phyloP scores from a whole-genome alignment of 1,140 invertebrate genomes.

The Caenorhabditis latens region DNA sequence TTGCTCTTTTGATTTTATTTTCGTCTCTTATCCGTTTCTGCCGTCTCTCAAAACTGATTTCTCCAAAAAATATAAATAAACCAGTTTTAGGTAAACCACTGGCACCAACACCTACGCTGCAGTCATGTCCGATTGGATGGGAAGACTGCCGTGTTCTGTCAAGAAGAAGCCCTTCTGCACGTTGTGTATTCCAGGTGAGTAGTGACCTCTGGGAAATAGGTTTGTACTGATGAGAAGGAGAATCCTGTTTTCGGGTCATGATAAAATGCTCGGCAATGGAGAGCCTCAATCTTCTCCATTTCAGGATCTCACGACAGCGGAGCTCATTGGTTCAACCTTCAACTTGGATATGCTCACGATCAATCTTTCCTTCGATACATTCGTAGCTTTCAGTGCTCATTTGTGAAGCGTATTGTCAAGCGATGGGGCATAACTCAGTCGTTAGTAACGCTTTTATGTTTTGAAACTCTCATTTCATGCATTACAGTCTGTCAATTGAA shows the following conservation, averaged over 20 bases:
- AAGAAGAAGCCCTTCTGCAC: constrained; percentile 5
- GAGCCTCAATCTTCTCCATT: background rate
- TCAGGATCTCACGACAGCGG: constrained; percentile 17
- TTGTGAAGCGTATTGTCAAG: constrained; percentile 17
- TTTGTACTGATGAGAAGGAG: too few relatives aligned
- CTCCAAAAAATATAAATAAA: background rate
- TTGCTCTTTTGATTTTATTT: background rate
- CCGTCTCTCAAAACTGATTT: background rate
- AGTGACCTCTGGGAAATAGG: background rate
- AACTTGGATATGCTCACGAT: constrained; percentile 16
- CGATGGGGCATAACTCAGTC: constrained; percentile 36
- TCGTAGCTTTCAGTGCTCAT: background rate
- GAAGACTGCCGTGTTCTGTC: background rate
- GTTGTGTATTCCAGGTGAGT: background rate
- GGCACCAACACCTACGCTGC: background rate
- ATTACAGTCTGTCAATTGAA: background rate
- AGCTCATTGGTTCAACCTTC: constrained; percentile 28
- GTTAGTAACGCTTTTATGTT: background rate
- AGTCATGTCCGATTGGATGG: constrained; percentile 41
- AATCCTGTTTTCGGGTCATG: too few relatives aligned
- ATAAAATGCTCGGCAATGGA: too few relatives aligned
- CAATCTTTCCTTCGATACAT: constrained; percentile 9
- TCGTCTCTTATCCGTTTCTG: background rate
- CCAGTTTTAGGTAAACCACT: background rate
- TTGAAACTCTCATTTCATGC: too few relatives aligned